A percentile compares a stretch with the other conserved stretches of the same genome.
Evolutionary conservation across 37 sponge, comb jelly and placozoan genomes (phyloP).

Genomic region (Mnemiopsis leidyi): DNA sequence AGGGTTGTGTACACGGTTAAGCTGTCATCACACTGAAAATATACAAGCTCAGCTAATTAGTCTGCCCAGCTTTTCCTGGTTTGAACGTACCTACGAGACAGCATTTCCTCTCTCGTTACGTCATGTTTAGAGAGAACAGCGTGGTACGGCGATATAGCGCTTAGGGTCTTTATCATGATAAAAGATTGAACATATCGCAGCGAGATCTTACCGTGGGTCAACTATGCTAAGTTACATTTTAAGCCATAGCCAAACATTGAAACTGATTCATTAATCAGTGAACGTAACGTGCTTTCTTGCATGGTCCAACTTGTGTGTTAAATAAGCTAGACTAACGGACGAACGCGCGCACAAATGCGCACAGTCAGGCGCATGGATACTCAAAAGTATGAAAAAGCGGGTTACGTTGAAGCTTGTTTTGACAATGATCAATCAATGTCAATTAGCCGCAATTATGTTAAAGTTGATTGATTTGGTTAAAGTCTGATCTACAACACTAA

Average conservation of each 20-base stretch:
- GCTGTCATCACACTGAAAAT: not conserved
- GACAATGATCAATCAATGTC: too few relatives aligned
- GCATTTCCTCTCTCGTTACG: not conserved
- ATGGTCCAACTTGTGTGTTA: not conserved
- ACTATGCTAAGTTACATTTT: too few relatives aligned
- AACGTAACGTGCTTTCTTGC: not conserved
- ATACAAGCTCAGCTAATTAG: not conserved
- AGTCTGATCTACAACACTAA: too few relatives aligned
- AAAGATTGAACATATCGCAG: too few relatives aligned
- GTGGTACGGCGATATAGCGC: not conserved
- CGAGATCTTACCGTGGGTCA: too few relatives aligned
- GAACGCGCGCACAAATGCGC: not conserved
- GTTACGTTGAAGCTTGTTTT: too few relatives aligned
- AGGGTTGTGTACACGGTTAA: conserved; percentile 28
- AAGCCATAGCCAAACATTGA: not conserved
- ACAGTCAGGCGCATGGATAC: not conserved
- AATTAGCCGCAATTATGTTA: too few relatives aligned
- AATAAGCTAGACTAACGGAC: not conserved
- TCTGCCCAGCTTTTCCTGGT: not conserved
- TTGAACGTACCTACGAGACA: not conserved
- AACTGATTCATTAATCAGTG: not conserved
- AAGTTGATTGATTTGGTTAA: too few relatives aligned
- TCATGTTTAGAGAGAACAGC: not conserved
- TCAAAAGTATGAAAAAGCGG: not conserved
- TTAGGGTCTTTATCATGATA: too few relatives aligned